These are phyloP conservation scores for Hyposoter dolosus DNA, from an alignment of 2,888 invertebrate species.

Conservation along the genomic window DNA sequence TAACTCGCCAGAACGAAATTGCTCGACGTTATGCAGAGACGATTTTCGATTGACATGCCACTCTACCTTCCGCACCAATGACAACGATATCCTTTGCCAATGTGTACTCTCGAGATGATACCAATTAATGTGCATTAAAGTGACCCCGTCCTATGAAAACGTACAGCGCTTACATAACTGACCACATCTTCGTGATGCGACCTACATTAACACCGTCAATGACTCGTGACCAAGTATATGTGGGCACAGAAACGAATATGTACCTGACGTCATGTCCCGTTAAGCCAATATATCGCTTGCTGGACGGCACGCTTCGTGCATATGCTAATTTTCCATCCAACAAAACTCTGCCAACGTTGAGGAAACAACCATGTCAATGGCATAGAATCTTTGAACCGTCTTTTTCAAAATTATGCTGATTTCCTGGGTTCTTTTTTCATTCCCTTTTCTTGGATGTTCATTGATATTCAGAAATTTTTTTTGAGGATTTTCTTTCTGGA, in stretches of 20 bases:
- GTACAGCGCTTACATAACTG: constrained; percentile 52
- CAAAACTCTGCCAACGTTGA: neutral
- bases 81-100: constrained; percentile 41
- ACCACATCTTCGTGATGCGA: constrained; percentile 59
- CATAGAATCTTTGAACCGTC: neutral
- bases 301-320: constrained; percentile 23
- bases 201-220: constrained; percentile 66
- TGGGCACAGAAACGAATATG: neutral
- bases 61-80: constrained; percentile 42
- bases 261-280: constrained; percentile 60
- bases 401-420: neutral
- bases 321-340: constrained; percentile 21
- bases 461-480: neutral
- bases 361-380: neutral
- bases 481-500: neutral
- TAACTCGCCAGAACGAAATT: neutral
- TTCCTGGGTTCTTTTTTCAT: neutral
- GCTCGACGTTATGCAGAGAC: constrained; percentile 12
- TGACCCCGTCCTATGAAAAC: constrained; percentile 36
- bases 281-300: constrained; percentile 52
- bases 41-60: constrained; percentile 25
- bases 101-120: constrained; percentile 35
- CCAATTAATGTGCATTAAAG: constrained; percentile 66
- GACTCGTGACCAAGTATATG: constrained; percentile 47
- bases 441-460: neutral